These are phyloP conservation scores for Xanthorhoe spadicearia DNA, from an alignment of 2,888 invertebrate genomes.

Conservation along the genomic window DNA sequence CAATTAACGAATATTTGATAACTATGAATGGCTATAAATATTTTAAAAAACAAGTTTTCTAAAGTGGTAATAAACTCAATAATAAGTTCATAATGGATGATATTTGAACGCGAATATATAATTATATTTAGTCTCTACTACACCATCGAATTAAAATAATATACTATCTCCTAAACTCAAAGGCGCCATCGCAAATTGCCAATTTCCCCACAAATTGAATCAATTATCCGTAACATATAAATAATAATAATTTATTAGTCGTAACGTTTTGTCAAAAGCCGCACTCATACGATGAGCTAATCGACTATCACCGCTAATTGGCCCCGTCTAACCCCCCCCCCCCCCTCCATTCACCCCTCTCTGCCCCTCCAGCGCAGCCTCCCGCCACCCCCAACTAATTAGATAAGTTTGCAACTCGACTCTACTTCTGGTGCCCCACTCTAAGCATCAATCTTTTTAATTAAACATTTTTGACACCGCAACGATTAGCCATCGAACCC, in stretches of 20 bases:
- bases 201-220: slow-evolving; percentile 51
- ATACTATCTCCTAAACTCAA: slow-evolving; percentile 1
- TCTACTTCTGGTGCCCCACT: slow-evolving; percentile 81
- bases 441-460: slow-evolving; percentile 85
- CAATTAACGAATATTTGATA: too few species aligned
- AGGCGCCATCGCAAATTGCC: slow-evolving; percentile 21
- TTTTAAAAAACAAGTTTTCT: too few species aligned
- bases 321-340: slow-evolving; percentile 58
- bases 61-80: too few species aligned
- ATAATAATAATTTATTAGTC: slow-evolving; percentile 76
- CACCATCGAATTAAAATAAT: not conserved
- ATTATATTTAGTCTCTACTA: not conserved
- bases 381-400: slow-evolving; percentile 73
- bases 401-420: slow-evolving; percentile 84
- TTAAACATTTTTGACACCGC: slow-evolving; percentile 84
- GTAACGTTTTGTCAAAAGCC: slow-evolving; percentile 82
- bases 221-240: slow-evolving; percentile 72
- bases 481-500: slow-evolving; percentile 80
- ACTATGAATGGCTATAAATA: too few species aligned
- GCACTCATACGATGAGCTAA: slow-evolving; percentile 83
- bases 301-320: slow-evolving; percentile 85
- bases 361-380: slow-evolving; percentile 39
- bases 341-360: not conserved
- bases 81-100: too few species aligned
- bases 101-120: not conserved